Conservation (phyloP, 1,140 invertebrate genomes). For the Paramacrobiotus metropolitanus region DNA sequence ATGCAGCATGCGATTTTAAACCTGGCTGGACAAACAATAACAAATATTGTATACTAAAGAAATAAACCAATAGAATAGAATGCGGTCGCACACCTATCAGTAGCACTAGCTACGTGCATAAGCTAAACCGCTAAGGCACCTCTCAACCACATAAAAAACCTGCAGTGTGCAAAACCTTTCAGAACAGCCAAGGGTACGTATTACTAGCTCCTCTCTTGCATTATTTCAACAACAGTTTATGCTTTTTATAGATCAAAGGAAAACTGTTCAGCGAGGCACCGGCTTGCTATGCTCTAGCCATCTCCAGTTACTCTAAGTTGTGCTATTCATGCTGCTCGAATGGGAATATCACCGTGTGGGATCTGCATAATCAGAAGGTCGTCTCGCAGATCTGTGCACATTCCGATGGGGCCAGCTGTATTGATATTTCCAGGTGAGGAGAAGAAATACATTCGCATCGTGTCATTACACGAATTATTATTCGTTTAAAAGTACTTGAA, state of each 20-base stretch:
- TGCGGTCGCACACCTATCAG: no score
- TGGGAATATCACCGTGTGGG: constrained; percentile 86
- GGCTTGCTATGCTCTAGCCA: constrained; percentile 87
- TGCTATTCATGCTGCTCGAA: constrained; percentile 89
- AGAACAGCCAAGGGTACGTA: background rate
- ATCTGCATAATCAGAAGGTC: constrained; percentile 68
- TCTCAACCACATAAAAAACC: no score
- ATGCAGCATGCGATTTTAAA: no score
- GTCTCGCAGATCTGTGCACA: constrained; percentile 43
- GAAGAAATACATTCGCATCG: no score
- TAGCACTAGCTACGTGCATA: no score
- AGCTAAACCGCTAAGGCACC: no score
- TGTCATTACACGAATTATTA: no score
- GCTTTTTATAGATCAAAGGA: constrained; percentile 46
- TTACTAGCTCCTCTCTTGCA: background rate
- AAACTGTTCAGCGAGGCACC: constrained; percentile 87
- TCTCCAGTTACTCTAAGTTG: constrained; percentile 82
- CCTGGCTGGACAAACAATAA: no score
- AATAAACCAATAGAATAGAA: no score
- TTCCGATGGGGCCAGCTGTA: constrained; percentile 87
- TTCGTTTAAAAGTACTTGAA: background rate
- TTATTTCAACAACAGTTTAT: no score
- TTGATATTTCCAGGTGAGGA: constrained; percentile 58
- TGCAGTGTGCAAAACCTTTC: no score
- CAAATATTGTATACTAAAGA: no score